phyloP scores from a whole-genome alignment of 2,113 vertebrate species.

The Gopherus evgoodei region DNA sequence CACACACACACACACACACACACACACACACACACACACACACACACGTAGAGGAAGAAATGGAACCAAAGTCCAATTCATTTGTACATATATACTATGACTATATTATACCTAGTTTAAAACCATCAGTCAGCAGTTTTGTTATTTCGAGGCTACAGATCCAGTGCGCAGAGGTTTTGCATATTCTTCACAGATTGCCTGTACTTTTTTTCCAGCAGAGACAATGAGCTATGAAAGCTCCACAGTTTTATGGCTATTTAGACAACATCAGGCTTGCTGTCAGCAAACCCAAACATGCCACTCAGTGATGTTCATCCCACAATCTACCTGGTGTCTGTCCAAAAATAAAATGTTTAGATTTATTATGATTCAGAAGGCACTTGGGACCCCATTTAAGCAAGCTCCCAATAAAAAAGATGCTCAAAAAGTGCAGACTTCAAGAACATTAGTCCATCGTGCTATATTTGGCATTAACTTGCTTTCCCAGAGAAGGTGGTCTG shows the following conservation, averaged over 20 bases:
- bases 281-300: not conserved
- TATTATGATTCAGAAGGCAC: not conserved
- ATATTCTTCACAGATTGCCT: not conserved
- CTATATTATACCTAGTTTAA: not conserved
- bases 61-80: conserved; percentile 4
- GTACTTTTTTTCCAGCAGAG: too few species aligned
- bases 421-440: not conserved
- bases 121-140: not conserved
- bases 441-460: not conserved
- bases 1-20: too few species aligned
- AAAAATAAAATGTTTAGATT: not conserved
- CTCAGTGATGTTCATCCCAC: not conserved
- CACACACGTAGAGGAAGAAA: not conserved
- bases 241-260: rapidly evolving
- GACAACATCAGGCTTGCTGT: not conserved
- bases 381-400: not conserved
- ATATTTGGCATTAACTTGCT: rapidly evolving
- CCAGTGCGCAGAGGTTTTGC: not conserved
- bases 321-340: not conserved
- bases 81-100: not conserved
- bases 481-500: not conserved
- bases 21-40: too few species aligned
- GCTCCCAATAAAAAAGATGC: not conserved
- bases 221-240: not conserved
- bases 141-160: rapidly evolving